Evolutionary conservation across 2,113 vertebrate species (phyloP), one percentile per base, ranked within the genome.

Genomic region (Datnioides undecimradiatus): DNA sequence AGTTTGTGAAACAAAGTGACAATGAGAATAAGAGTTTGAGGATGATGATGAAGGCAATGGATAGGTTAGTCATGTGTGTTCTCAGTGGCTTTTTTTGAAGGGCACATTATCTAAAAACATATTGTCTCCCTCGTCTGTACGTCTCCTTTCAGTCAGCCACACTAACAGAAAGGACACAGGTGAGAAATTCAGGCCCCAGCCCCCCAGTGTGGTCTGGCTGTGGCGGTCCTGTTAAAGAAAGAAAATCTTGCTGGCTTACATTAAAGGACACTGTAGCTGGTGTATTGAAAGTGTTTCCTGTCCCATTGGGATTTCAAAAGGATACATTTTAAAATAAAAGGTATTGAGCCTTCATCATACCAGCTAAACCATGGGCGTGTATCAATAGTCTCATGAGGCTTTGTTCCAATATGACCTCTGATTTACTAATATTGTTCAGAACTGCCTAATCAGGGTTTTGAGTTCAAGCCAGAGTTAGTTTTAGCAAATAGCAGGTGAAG

Each of bases 331-430:
- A 2, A 52, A 58, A 70, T 77, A 8, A 54, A 79, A 67, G 4
- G 19, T 14, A 66, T 80, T 64, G 19, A 85, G 83, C 81, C 90
- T 90, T 91, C 80, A 87, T 87, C 89, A 85, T 86, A 79, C 12
- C 74, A 43, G 62, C 69, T 80, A 77, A 73, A 85, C 73, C 74
- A 86, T 83, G 79, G 82, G 78, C 85, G 87, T 87, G 78, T 88
- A 83, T 86, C 73, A 90, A 87, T 82, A 86, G 57, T 90, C 71
- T 79, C 23, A 86, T 78, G 78, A 88, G 51, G 78, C 76, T 83
- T 84, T 57, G 45, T 36, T 82, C 16, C 17, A 78, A 66, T 54
- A 45, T 17, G 64, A 68, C 31, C 12, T 59, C 19, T 46, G 52
- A 58, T 73, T 40, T 23, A 67, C 57, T 66, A 10, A 62, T 8